Evolutionary conservation across 2,888 invertebrate species (phyloP), one percentile per base, ranked within the genome.

Genomic region (Scrobipalpa costella): DNA sequence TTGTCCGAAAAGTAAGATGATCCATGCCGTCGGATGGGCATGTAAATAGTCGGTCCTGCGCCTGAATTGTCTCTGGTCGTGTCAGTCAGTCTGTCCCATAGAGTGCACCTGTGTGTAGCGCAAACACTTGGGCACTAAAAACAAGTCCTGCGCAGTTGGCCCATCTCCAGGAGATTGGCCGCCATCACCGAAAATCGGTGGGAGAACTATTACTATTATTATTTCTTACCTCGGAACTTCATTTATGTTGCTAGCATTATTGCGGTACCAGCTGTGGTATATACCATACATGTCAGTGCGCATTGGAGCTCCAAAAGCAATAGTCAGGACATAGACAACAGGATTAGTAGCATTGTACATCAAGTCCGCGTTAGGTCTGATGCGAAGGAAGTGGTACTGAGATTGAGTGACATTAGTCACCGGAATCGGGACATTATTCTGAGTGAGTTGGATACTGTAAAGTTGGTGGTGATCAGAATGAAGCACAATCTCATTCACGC

Each of bases 281-380:
- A 91, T 85, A 44, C 90, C 91, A 47, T 83, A 85, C 91, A 91
- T 91, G 52, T 91, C 88, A 6, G 71, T 74, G 15, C 91, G 79
- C 62, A 91, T 71, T 0, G 66, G 66, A 5, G 83, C 83, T 0
- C 63, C 70, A 64, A 89, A 91, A 0, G 17, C n/a, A 1, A 90
- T 79, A 0, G 34, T 60, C 11, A 91, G 70, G 0, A 61, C 70
- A 66, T 90, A 89, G 0, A 66, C 52, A 0, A 79, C 68, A 7
- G 74, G 73, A 13, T 1, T 69, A 0, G 17, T 17, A 0, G 71
- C 68, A 65, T 79, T 79, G 61, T 75, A 86, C n/a, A 64, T 44
- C 7, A 89, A 70, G 33, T 64, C 61, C 0, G 71, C 74, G 63
- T 65, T 69, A 0, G n/a, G 63, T 1, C 52, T 64, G 1, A 90